A percentile compares a stretch with the other conserved stretches of the same genome.
Conservation (phyloP, 1,140 invertebrate species). For the Drosophila burlai region DNA sequence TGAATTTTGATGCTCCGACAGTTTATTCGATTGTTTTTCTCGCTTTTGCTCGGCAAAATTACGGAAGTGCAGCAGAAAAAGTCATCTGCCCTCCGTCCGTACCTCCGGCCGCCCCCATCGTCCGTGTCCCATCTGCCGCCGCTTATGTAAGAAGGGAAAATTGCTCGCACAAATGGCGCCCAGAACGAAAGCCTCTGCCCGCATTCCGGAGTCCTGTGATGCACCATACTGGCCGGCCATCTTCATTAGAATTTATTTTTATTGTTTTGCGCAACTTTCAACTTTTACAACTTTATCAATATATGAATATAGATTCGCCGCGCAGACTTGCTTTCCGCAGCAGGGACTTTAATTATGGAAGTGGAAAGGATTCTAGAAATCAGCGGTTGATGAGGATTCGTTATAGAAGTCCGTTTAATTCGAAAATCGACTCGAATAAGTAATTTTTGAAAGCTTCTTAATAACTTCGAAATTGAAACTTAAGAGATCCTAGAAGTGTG, state of each 20-base stretch:
- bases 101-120: neutral
- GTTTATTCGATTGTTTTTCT: slow-evolving; percentile 84
- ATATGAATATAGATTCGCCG: slow-evolving; percentile 79
- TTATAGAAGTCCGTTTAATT: slow-evolving; percentile 6
- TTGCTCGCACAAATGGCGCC: slow-evolving; percentile 77
- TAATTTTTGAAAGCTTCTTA: neutral
- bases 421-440: neutral
- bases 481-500: neutral
- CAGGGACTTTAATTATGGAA: slow-evolving; percentile 72
- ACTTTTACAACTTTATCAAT: slow-evolving; percentile 83
- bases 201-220: slow-evolving; percentile 20
- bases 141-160: slow-evolving; percentile 78
- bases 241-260: slow-evolving; percentile 83
- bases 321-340: slow-evolving; percentile 23
- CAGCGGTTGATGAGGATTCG: slow-evolving; percentile 17
- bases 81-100: slow-evolving; percentile 38
- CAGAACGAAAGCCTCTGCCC: slow-evolving; percentile 27
- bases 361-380: slow-evolving; percentile 28
- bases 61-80: slow-evolving; percentile 79
- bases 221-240: slow-evolving; percentile 77
- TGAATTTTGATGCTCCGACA: slow-evolving; percentile 84
- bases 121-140: slow-evolving; percentile 44
- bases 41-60: slow-evolving; percentile 74
- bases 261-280: slow-evolving; percentile 82
- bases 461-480: too few species aligned